phyloP scores from a whole-genome alignment of 2,888 invertebrate species.

The Rhagonycha fulva region DNA sequence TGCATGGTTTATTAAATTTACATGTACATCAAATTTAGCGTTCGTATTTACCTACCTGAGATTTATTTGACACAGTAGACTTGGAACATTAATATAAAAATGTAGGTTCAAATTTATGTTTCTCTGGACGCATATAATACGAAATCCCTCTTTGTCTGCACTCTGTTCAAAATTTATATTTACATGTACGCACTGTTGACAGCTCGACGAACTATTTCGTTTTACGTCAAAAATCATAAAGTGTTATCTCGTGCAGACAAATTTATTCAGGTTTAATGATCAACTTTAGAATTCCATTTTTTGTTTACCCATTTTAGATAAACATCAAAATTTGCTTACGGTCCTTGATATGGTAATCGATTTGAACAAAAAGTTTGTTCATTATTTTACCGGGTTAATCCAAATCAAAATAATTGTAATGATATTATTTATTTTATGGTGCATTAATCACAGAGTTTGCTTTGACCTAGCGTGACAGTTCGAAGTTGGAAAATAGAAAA shows the following conservation, averaged over 20 bases:
- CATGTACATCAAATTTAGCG: neutral
- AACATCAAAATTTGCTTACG: neutral
- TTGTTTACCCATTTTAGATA: neutral
- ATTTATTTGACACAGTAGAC: neutral
- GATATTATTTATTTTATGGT: no score
- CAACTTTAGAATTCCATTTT: neutral
- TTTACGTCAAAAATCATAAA: neutral
- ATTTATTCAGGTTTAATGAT: conserved; percentile 1
- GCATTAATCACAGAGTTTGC: no score
- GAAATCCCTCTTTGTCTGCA: conserved; percentile 1
- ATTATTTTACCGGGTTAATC: neutral
- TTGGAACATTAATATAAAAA: neutral
- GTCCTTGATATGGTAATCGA: neutral
- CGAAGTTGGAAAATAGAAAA: neutral
- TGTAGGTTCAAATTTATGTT: conserved; percentile 2
- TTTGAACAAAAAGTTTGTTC: neutral
- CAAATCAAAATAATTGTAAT: neutral
- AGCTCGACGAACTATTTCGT: neutral
- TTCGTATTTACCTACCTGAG: neutral
- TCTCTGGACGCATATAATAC: neutral
- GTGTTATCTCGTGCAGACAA: neutral
- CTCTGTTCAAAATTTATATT: neutral
- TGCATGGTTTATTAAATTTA: neutral
- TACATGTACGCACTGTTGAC: neutral
- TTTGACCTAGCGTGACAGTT: no score